phyloP scores from a whole-genome alignment of 2,888 invertebrate genomes.

The Trachelus stipa region DNA sequence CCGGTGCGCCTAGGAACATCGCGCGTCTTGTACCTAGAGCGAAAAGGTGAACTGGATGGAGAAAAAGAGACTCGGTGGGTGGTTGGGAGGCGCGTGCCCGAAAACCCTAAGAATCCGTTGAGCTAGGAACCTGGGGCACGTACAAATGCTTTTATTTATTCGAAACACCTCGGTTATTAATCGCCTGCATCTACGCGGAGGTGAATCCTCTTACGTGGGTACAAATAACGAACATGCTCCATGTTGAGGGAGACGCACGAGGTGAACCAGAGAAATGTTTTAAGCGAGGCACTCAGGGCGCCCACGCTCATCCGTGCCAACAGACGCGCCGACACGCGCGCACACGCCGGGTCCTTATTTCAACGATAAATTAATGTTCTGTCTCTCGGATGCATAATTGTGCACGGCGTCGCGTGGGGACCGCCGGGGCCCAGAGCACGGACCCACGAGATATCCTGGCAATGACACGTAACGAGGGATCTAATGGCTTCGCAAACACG shows the following conservation, averaged over 20 bases:
- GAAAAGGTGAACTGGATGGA: too few species aligned
- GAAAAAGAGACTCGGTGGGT: conserved; percentile 1
- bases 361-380: conserved; percentile 63
- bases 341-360: conserved; percentile 59
- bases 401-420: conserved; percentile 27
- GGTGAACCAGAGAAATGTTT: conserved; percentile 65
- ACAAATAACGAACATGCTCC: conserved; percentile 64
- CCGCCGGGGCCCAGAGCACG: neutral
- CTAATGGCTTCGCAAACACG: conserved; percentile 51
- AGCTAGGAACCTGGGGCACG: too few species aligned
- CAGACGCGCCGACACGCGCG: conserved; percentile 63
- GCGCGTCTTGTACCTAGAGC: too few species aligned
- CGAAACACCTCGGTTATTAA: conserved; percentile 64
- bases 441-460: conserved; percentile 45
- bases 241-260: conserved; percentile 45
- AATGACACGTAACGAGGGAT: conserved; percentile 56
- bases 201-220: conserved; percentile 54
- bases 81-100: conserved; percentile 6
- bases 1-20: too few species aligned
- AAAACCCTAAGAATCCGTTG: neutral
- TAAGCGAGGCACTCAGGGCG: conserved; percentile 59
- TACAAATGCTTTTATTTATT: conserved; percentile 64
- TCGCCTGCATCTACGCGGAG: conserved; percentile 50
- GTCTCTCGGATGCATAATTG: conserved; percentile 62
- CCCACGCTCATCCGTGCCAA: conserved; percentile 58